Evolutionary conservation across 2,113 vertebrate genomes (phyloP).

Genomic region (Pavo muticus): DNA sequence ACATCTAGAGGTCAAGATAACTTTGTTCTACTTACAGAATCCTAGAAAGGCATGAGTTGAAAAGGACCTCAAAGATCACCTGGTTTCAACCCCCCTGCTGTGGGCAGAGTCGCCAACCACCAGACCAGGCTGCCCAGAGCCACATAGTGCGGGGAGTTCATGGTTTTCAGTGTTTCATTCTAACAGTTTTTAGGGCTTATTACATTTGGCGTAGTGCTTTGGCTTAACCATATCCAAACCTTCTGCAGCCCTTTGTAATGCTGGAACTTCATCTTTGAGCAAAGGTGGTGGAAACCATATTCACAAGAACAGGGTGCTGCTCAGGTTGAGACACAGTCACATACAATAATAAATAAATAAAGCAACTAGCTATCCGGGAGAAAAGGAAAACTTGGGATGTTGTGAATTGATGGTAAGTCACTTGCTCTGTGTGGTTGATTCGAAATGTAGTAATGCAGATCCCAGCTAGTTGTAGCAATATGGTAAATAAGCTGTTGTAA

Average conservation of each 20-base stretch:
- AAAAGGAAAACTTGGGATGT: neutral
- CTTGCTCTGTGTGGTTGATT: neutral
- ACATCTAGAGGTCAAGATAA: neutral
- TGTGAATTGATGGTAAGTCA: neutral
- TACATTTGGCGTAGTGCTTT: neutral
- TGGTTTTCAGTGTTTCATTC: neutral
- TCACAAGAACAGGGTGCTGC: neutral
- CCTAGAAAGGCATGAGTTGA: too few relatives aligned
- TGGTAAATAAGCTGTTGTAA: fast-evolving
- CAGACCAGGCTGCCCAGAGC: too few relatives aligned
- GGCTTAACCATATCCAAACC: neutral
- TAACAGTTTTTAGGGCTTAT: neutral
- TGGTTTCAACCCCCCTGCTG: too few relatives aligned
- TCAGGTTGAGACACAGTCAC: fast-evolving
- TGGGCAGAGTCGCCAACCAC: too few relatives aligned
- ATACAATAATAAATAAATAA: fast-evolving
- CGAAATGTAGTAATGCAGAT: neutral
- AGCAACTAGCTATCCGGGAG: neutral
- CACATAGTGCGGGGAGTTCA: neutral
- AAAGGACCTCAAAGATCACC: too few relatives aligned
- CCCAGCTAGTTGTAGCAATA: neutral
- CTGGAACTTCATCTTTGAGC: neutral
- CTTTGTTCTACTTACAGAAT: neutral
- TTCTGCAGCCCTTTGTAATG: neutral
- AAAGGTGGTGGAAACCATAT: neutral